Evolutionary conservation across 1,140 invertebrate species (phyloP).

Genomic region (Macrostomum lignano): DNA sequence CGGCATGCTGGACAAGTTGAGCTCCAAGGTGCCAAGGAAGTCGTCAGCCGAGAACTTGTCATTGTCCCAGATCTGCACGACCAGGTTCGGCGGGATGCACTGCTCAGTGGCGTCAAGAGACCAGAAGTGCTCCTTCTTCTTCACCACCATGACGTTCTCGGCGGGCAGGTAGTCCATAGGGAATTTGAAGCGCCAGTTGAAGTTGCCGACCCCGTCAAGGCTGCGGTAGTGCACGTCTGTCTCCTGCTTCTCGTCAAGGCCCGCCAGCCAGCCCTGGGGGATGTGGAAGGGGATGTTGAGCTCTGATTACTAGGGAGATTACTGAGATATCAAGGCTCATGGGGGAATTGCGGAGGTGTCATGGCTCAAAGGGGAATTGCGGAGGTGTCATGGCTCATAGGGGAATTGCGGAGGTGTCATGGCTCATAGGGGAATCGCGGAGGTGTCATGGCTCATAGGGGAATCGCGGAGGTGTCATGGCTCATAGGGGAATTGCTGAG

Average conservation of each 20-base stretch:
- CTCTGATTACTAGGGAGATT: too few species aligned
- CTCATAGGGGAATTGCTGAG: too few species aligned
- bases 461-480: too few species aligned
- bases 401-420: too few species aligned
- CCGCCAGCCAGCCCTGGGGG: constrained; percentile 26
- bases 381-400: too few species aligned
- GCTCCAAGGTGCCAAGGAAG: constrained; percentile 27
- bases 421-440: too few species aligned
- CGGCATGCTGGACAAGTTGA: constrained; percentile 26
- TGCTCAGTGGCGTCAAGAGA: constrained; percentile 27
- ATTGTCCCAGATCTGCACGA: constrained; percentile 31
- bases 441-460: too few species aligned
- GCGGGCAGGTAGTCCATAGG: constrained; percentile 29
- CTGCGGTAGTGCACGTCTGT: constrained; percentile 32
- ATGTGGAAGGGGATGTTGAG: too few species aligned
- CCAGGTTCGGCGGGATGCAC: constrained; percentile 21
- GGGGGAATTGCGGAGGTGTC: too few species aligned
- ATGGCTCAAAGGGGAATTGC: too few species aligned
- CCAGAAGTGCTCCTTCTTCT: constrained; percentile 31
- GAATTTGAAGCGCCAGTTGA: constrained; percentile 31
- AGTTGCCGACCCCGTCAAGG: constrained; percentile 31
- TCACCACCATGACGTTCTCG: constrained; percentile 27
- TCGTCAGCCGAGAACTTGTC: constrained; percentile 31
- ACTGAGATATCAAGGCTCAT: too few species aligned
- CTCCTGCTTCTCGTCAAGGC: constrained; percentile 26